phyloP scores from a whole-genome alignment of 2,888 invertebrate genomes.

The Laspeyria flexula region DNA sequence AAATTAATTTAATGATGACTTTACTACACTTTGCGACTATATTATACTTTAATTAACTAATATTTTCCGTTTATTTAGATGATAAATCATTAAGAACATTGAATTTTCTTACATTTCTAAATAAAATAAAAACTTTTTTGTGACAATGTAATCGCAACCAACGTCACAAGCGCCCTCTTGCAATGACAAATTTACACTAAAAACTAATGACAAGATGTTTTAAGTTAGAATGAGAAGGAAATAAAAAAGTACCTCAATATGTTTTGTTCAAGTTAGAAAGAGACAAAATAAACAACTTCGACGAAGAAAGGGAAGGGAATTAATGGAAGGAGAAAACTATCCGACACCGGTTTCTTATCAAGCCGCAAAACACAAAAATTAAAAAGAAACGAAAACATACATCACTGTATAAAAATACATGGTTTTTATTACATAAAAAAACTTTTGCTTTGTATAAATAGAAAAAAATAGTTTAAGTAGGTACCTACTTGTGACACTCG shows the following conservation, averaged over 20 bases:
- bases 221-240: conserved; percentile 51
- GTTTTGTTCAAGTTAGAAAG: conserved; percentile 45
- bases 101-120: conserved; percentile 54
- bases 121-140: conserved; percentile 36
- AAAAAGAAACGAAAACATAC: conserved; percentile 7
- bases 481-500: no score
- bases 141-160: conserved; percentile 34
- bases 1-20: conserved; percentile 56
- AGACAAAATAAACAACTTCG: conserved; percentile 43
- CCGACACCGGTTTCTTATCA: conserved; percentile 69
- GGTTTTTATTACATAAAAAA: background rate
- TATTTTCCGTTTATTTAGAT: conserved; percentile 1
- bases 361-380: conserved; percentile 32
- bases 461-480: no score
- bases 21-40: conserved; percentile 18
- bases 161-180: conserved; percentile 59
- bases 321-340: conserved; percentile 32
- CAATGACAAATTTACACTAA: conserved; percentile 75
- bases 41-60: background rate
- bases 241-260: conserved; percentile 10
- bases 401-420: background rate
- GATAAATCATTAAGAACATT: conserved; percentile 4
- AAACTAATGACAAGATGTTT: conserved; percentile 53
- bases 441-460: background rate
- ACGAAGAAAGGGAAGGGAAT: conserved; percentile 56